Evolutionary conservation across 2,113 vertebrate species (phyloP).

Genomic region (Hypocryptadius cinnamomeus): DNA sequence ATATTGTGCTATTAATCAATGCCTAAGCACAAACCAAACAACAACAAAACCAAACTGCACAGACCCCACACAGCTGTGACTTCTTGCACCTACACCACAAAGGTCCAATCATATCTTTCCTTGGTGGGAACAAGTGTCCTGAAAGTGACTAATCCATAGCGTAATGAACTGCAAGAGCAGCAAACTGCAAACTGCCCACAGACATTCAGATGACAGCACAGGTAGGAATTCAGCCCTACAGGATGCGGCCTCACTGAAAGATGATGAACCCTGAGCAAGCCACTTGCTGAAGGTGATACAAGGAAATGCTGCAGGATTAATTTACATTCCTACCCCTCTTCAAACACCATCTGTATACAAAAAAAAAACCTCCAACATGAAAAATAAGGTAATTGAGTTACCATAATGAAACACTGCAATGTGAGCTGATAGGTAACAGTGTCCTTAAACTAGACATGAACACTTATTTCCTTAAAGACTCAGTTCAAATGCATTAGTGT

Average conservation of each 20-base stretch:
- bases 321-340: not conserved
- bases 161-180: not conserved
- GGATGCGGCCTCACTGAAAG: not conserved
- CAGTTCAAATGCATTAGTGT: not conserved
- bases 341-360: not conserved
- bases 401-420: not conserved
- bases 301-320: not conserved
- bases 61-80: not conserved
- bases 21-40: not conserved
- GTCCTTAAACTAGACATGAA: not conserved
- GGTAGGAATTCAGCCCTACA: not conserved
- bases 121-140: not conserved
- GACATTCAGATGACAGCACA: not conserved
- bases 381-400: not conserved
- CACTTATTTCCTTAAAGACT: not conserved
- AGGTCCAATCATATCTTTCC: not conserved
- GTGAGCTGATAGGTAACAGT: not conserved
- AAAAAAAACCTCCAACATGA: not conserved
- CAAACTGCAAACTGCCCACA: not conserved
- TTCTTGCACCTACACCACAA: not conserved
- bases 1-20: not conserved
- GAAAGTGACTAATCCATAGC: not conserved
- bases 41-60: not conserved
- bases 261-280: not conserved
- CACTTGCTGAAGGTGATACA: not conserved